phyloP scores from a whole-genome alignment of 1,140 invertebrate genomes.

The Theocolax elegans region DNA sequence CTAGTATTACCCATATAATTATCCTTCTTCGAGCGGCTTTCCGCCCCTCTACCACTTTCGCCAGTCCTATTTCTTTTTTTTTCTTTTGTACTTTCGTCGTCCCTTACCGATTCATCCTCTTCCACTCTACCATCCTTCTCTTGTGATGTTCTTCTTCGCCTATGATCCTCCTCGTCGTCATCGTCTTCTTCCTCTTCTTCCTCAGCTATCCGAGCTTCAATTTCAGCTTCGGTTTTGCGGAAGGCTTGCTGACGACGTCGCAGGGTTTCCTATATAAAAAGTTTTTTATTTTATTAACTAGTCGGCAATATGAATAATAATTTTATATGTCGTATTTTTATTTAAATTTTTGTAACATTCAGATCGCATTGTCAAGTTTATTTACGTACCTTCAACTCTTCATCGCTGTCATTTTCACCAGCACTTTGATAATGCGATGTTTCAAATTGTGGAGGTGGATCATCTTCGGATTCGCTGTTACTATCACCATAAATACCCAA shows the following conservation, averaged over 20 bases:
- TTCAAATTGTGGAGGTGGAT: conserved; percentile 59
- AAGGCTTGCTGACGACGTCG: conserved; percentile 67
- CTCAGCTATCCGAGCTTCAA: conserved; percentile 65
- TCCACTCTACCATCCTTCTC: conserved; percentile 44
- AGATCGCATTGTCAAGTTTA: not conserved
- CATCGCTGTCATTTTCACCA: conserved; percentile 64
- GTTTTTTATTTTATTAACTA: too few relatives aligned
- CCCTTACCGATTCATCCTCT: not conserved
- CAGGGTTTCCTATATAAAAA: conserved; percentile 59
- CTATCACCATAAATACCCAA: conserved; percentile 70
- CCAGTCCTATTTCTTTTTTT: conserved; percentile 30
- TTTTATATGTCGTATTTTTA: too few relatives aligned
- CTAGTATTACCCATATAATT: conserved; percentile 66
- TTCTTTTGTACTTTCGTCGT: conserved; percentile 37
- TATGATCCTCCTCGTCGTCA: conserved; percentile 30
- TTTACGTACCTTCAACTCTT: conserved; percentile 63
- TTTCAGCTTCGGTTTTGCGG: conserved; percentile 68
- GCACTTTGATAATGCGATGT: conserved; percentile 44
- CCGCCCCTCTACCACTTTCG: conserved; percentile 18
- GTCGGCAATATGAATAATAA: not conserved
- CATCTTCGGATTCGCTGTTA: conserved; percentile 67
- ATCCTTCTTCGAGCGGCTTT: conserved; percentile 51
- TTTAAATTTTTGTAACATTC: too few relatives aligned
- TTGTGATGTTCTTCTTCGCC: conserved; percentile 34
- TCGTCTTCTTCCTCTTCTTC: conserved; percentile 62